Percentiles rank a stretch among this genome's conserved stretches.
Conservation (phyloP, 2,888 invertebrate genomes). For the Graphium colonna region DNA sequence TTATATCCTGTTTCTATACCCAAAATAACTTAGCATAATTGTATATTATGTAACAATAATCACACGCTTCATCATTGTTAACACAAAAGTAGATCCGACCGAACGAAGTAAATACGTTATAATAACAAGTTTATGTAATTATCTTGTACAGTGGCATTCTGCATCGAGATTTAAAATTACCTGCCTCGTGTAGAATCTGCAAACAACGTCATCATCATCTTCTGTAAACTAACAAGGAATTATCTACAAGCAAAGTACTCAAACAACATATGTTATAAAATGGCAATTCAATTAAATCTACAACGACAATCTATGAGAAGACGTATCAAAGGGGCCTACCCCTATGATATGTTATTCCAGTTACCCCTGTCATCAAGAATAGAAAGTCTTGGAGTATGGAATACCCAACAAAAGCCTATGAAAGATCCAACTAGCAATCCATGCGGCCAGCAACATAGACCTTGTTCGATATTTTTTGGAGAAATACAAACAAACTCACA, state of each 20-base stretch:
- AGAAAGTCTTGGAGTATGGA: background rate
- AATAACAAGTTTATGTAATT: background rate
- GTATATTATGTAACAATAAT: background rate
- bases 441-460: slow-evolving; percentile 26
- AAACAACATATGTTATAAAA: background rate
- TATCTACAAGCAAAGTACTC: background rate
- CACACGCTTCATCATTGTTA: background rate
- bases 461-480: slow-evolving; percentile 29
- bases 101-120: background rate
- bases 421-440: slow-evolving; percentile 27
- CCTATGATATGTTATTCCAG: background rate
- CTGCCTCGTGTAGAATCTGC: background rate
- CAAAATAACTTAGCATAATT: background rate
- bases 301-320: background rate
- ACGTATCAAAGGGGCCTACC: background rate
- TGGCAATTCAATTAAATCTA: background rate
- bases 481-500: slow-evolving; percentile 3
- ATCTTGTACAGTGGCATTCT: background rate
- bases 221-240: background rate
- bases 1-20: background rate
- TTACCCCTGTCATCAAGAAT: background rate
- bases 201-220: background rate
- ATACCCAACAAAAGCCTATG: slow-evolving; percentile 3
- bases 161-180: background rate
- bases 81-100: background rate